Base-by-base conservation (phyloP, 2,888 invertebrate genomes). In the Epirrhoe alternata region DNA sequence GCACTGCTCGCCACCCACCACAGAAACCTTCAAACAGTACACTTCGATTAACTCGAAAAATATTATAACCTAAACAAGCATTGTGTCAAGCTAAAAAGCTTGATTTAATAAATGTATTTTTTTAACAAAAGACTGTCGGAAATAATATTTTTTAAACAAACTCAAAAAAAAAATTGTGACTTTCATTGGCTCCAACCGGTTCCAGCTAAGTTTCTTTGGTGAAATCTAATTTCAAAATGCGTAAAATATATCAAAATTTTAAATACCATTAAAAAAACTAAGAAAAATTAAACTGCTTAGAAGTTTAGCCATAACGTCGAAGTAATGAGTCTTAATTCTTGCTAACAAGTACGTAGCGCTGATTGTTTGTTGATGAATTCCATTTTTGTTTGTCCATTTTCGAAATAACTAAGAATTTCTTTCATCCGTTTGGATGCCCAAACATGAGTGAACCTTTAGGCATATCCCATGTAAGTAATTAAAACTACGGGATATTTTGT, bases 1-100 rank as follows among this genome's bases (percentile, higher is more conserved):
- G 88, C 4, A 88, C 76, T 0, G 88, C 87, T 71, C 79, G 79
- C 89, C 89, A 89, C 72, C 77, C 70, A 60, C 55, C 61, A 14
- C 58, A 35, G 6, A 30, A 35, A 7, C 52, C 73, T 72, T 51
- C n/a, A 55, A 51, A 47, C 16, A 51, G 53, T 7, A 24, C n/a
- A 31, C 6, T 52, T n/a, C 0, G 12, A 52, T 52, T 5, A 24
- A 42, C 12, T 5, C 38, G 12, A 42, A 38, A 4, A 42, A 42
- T 42, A 42, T 12, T 12, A 42, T 12, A 24, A 2, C 24, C 24
- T 24, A 24, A 24, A 24, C 3, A 24, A 24, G 24, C 24, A 24
- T 24, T 24, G 24, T 24, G 24, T 24, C 24, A 24, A 24, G 24
- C 24, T 24, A 24, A 24, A 24, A 3, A 24, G 24, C 24, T 24